Conservation (phyloP, 2,888 invertebrate genomes). For the Drosophila subsilvestris region DNA sequence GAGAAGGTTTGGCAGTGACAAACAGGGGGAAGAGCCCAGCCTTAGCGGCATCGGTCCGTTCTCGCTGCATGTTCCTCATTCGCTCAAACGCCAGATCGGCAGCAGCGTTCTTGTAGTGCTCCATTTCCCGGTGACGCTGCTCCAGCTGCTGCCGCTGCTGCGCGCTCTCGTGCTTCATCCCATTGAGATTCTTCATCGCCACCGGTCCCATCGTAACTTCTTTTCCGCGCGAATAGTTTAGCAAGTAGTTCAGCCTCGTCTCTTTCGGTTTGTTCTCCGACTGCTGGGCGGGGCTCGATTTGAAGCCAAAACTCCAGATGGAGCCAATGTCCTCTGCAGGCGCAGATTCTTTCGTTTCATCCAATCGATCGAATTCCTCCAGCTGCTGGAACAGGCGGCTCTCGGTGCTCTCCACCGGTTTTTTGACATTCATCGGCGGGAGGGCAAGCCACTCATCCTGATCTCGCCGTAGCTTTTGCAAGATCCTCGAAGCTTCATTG, state of each 20-base stretch:
- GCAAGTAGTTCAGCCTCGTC: background rate
- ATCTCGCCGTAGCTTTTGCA: background rate
- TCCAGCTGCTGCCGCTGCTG: background rate
- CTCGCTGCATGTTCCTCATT: conserved; percentile 17
- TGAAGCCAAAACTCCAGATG: background rate
- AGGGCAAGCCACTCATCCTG: background rate
- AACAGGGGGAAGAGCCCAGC: background rate
- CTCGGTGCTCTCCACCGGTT: background rate
- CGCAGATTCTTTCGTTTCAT: background rate
- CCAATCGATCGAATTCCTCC: conserved; percentile 3
- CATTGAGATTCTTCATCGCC: background rate
- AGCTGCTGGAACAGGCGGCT: background rate
- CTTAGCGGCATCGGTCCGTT: background rate
- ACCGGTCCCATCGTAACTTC: background rate
- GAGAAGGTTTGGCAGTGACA: background rate
- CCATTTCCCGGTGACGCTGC: conserved; percentile 10
- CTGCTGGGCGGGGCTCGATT: background rate
- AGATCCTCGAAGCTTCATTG: background rate
- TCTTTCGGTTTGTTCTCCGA: conserved; percentile 2
- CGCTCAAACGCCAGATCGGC: conserved; percentile 40
- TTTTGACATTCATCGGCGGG: background rate
- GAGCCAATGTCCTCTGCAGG: background rate
- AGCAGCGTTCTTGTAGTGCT: conserved; percentile 29
- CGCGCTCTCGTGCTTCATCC: background rate
- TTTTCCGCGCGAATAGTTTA: background rate